Conservation (phyloP, 2,113 vertebrate species). For the Microtus pennsylvanicus region DNA sequence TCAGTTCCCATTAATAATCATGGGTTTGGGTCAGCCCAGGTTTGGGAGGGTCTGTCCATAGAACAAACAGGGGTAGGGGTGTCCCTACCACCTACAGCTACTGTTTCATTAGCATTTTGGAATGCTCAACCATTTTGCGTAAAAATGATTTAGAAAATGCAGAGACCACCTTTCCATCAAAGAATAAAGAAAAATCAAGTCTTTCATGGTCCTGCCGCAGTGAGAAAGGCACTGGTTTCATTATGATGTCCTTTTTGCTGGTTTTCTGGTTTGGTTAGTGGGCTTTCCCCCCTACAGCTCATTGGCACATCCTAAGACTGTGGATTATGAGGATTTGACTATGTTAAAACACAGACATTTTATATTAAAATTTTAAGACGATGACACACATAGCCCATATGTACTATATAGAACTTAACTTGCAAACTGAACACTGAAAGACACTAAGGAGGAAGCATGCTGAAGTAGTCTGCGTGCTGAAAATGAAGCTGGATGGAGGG, state of each 20-base stretch:
- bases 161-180: neutral
- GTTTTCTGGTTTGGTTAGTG: neutral
- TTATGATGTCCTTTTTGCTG: neutral
- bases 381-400: neutral
- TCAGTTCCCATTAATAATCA: too few relatives aligned
- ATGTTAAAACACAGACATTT: neutral
- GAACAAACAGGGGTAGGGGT: neutral
- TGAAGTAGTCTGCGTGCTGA: neutral
- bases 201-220: neutral
- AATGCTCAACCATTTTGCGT: neutral
- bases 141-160: neutral
- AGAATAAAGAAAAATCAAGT: neutral
- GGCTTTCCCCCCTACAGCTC: neutral
- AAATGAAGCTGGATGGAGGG: neutral
- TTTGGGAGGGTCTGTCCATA: neutral
- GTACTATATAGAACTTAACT: neutral
- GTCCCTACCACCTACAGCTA: neutral
- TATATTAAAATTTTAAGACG: neutral
- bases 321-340: neutral
- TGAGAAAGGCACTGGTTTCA: neutral
- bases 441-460: neutral
- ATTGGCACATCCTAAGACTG: neutral
- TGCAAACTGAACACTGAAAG: neutral
- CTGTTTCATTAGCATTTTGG: neutral
- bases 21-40: neutral